Conservation (phyloP, 2,113 vertebrate genomes). For the Gymnocephalus cernua region DNA sequence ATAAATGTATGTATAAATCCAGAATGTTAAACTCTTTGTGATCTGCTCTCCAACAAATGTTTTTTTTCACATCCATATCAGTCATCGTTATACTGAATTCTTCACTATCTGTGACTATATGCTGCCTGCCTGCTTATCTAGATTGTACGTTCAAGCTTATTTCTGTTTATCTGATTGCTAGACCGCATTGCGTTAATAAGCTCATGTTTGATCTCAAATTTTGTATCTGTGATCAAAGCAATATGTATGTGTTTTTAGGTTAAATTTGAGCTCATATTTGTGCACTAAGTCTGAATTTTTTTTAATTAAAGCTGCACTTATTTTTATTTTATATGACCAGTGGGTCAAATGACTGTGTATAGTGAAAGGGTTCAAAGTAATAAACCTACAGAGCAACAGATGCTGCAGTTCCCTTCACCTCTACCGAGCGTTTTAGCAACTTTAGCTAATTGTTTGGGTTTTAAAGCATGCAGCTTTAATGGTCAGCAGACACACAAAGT, state of each 20-base stretch:
- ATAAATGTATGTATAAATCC: background rate
- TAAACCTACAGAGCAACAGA: background rate
- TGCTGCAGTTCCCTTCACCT: background rate
- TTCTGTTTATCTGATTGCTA: constrained; percentile 22
- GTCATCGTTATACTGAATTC: background rate
- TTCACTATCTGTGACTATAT: background rate
- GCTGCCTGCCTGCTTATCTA: constrained; percentile 17
- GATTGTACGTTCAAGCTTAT: constrained; percentile 15
- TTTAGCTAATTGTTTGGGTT: background rate
- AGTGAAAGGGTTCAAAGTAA: background rate
- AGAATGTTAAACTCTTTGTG: background rate
- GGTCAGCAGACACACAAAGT: background rate
- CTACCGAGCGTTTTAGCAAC: background rate
- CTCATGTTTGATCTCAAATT: background rate
- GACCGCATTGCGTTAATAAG: background rate
- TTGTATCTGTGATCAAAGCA: background rate
- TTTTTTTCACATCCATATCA: constrained; percentile 2
- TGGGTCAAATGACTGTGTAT: background rate
- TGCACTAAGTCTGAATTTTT: background rate
- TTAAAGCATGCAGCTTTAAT: background rate
- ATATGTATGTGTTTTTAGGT: background rate
- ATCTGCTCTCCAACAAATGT: constrained; percentile 11
- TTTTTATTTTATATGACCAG: background rate
- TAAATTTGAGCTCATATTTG: background rate
- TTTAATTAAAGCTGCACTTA: background rate